Percentiles rank a stretch among this genome's conserved stretches.
These are phyloP conservation scores for Odocoileus virginianus DNA, from an alignment of 2,113 vertebrate genomes.

Conservation along the genomic window DNA sequence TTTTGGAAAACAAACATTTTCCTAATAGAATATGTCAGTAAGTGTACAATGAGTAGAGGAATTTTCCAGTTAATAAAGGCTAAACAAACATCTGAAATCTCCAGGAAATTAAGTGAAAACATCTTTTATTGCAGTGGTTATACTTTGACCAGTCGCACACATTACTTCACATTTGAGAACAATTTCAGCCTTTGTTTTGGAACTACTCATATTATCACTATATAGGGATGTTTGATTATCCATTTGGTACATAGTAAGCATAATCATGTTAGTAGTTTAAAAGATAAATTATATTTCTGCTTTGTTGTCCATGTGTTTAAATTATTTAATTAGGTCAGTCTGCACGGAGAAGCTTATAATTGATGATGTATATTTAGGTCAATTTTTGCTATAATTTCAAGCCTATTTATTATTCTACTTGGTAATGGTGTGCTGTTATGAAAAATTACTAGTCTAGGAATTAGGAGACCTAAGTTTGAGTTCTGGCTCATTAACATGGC, in stretches of 20 bases:
- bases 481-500: neutral
- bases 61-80: slow-evolving; percentile 39
- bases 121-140: neutral
- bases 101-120: slow-evolving; percentile 31
- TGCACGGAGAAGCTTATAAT: neutral
- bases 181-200: neutral
- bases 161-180: neutral
- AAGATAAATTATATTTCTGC: neutral
- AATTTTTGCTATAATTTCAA: slow-evolving; percentile 4
- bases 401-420: neutral
- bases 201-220: neutral
- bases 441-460: neutral
- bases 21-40: neutral
- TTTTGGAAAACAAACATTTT: slow-evolving; percentile 45
- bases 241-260: neutral
- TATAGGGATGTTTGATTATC: neutral
- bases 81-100: slow-evolving; percentile 11
- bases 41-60: neutral
- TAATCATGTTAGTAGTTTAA: neutral
- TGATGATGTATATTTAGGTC: neutral
- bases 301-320: neutral
- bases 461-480: neutral
- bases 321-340: neutral
- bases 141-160: neutral
- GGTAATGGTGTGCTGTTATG: neutral